Evolutionary conservation across 1,140 invertebrate genomes (phyloP).

Genomic region (Hormaphis cornu): DNA sequence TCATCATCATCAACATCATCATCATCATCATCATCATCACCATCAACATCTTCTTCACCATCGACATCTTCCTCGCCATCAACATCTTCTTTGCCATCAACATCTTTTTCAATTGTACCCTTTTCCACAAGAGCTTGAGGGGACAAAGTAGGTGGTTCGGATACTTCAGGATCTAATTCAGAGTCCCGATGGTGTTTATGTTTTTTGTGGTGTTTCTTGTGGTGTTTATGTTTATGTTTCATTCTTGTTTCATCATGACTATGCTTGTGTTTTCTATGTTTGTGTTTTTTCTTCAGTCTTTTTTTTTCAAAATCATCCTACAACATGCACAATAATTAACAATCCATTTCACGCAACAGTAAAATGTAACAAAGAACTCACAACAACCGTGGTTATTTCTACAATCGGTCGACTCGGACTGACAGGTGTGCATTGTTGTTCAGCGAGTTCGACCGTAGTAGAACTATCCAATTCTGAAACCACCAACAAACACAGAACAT

Average conservation of each 20-base stretch:
- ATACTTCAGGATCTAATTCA: not conserved
- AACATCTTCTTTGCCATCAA: not conserved
- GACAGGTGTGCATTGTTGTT: conserved; percentile 12
- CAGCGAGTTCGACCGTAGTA: conserved; percentile 29
- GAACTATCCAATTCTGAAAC: conserved; percentile 29
- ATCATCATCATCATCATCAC: not conserved
- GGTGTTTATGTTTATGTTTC: conserved; percentile 24
- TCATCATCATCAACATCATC: not conserved
- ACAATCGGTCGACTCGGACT: conserved; percentile 26
- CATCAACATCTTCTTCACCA: not conserved
- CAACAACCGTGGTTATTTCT: conserved; percentile 12
- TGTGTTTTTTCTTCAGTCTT: conserved; percentile 24
- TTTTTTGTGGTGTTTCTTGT: conserved; percentile 28
- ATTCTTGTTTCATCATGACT: conserved; percentile 7
- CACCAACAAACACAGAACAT: conserved; percentile 19
- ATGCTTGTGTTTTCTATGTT: conserved; percentile 24
- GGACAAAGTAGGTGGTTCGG: not conserved
- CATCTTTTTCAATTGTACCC: not conserved
- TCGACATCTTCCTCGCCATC: conserved; percentile 19
- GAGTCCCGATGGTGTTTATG: not conserved
- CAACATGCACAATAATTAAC: not conserved
- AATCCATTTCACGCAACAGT: not conserved
- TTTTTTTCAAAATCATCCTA: conserved; percentile 15
- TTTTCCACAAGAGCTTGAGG: not conserved
- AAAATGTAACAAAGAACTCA: conserved; percentile 8